Base-by-base conservation (phyloP, 2,113 vertebrate genomes). In the Elachura formosa region DNA sequence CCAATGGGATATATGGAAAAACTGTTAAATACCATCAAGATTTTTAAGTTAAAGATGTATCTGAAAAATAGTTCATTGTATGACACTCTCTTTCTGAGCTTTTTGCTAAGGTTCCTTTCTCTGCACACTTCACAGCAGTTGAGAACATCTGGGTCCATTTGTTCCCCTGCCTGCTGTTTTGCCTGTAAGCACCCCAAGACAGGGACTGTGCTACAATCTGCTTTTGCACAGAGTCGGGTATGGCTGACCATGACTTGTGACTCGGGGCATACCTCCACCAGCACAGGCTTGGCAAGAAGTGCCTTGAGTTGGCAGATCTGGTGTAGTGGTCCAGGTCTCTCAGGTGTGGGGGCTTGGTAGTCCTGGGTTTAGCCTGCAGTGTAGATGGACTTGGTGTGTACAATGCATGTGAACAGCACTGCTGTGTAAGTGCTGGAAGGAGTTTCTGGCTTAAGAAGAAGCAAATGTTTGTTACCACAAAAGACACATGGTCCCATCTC, bases 361-460 rank as follows among this genome's bases (percentile, higher is more conserved):
- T 15, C 55, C 46, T 19, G 14, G 6, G 2, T 33, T 91, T 51
- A 56, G 31, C 63, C 34, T 58, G 34, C 26, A 26, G 34, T 0
- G 1, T 8, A 33, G 69, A 3, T 17, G 10, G 28, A 10, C 23
- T 29, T 31, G 23, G 6, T 62, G 29, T 31, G 14, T 24, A 54
- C 12, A 22, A 3, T 4, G 46, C 20, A 3, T 0, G 0, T 46
- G 11, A 46, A 31, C 28, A 38, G 6, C 7, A 18, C 13, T 38
- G 13, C 13, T 38, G 13, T 36, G 25, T 12, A 62, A 20, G 14
- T 31, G 49, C 36, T 84, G 26, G 43, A 40, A 76, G 8, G 33
- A 10, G 9, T n/a, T 81, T 78, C 55, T 67, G 14, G 5, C 6
- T 41, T 25, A 33, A 63, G 41, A n/a, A 49, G 36, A 67, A 68